These are phyloP conservation scores for Orientallactaga sibirica DNA, from an alignment of 2,797 vertebrate genomes.

Conservation along the genomic window DNA sequence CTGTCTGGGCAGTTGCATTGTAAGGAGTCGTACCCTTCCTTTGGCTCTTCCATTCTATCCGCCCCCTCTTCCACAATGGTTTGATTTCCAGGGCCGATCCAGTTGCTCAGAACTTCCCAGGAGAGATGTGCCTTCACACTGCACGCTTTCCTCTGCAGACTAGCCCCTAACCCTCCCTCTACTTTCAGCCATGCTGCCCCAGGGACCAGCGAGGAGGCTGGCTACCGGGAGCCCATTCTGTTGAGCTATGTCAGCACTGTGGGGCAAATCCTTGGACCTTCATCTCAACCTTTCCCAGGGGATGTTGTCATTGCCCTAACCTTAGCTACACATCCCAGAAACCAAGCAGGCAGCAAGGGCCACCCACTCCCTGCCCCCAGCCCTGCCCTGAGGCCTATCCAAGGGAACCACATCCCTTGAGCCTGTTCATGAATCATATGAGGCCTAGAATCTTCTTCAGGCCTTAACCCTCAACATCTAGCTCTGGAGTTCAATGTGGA, in stretches of 20 bases:
- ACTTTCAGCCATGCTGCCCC: accelerated
- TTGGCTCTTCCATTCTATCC: too few relatives aligned
- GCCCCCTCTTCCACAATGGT: too few relatives aligned
- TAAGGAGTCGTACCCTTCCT: too few relatives aligned
- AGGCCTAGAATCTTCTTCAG: not conserved
- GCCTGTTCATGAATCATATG: not conserved
- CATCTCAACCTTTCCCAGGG: not conserved
- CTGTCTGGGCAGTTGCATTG: too few relatives aligned
- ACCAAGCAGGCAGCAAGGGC: too few relatives aligned
- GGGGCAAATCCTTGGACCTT: not conserved
- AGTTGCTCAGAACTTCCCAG: not conserved
- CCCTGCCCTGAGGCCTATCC: not conserved
- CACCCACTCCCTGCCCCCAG: not conserved
- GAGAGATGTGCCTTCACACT: accelerated
- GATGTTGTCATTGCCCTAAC: accelerated
- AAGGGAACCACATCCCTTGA: too few relatives aligned
- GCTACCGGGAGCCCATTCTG: not conserved
- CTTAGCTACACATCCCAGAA: too few relatives aligned
- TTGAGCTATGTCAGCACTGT: not conserved
- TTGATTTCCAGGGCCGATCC: not conserved
- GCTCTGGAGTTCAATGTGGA: not conserved
- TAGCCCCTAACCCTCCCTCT: too few relatives aligned
- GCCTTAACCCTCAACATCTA: not conserved
- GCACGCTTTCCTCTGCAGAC: accelerated
- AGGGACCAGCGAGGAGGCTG: not conserved